These are phyloP conservation scores for Gallinago stenura DNA, from an alignment of 2,797 vertebrate genomes.

Conservation along the genomic window DNA sequence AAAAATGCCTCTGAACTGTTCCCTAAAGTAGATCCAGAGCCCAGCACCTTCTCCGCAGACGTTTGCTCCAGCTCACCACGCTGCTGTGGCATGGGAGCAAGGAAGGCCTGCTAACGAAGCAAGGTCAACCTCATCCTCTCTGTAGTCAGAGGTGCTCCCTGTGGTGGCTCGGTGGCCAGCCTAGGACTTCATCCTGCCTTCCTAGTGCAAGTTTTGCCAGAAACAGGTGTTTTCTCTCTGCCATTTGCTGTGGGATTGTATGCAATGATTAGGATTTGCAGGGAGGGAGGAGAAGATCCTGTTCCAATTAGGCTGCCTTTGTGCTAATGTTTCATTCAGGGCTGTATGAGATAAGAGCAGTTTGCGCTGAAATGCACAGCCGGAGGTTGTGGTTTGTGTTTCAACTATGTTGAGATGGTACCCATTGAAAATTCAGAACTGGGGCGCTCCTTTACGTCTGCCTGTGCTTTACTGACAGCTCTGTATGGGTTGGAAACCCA, in stretches of 20 bases:
- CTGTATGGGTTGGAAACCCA: slow-evolving; percentile 51
- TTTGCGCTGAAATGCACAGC: slow-evolving; percentile 42
- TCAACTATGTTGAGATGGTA: slow-evolving; percentile 16
- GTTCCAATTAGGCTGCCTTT: slow-evolving; percentile 49
- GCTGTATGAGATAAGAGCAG: slow-evolving; percentile 24
- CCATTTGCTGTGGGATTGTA: slow-evolving; percentile 30
- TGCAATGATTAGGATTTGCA: slow-evolving; percentile 55
- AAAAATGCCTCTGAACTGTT: not conserved
- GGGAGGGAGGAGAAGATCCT: slow-evolving; percentile 45
- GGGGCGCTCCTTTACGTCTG: slow-evolving; percentile 42
- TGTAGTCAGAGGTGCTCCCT: not conserved
- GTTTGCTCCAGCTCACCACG: not conserved
- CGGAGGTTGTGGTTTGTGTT: slow-evolving; percentile 33
- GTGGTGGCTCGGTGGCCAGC: not conserved
- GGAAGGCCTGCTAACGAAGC: not conserved
- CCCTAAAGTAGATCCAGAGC: not conserved
- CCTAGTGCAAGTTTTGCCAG: not conserved
- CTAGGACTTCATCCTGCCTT: not conserved
- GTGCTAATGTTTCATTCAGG: slow-evolving; percentile 42
- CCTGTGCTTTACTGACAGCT: slow-evolving; percentile 60
- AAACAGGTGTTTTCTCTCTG: slow-evolving; percentile 3
- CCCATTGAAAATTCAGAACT: slow-evolving; percentile 45
- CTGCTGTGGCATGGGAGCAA: not conserved
- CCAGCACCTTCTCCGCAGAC: not conserved
- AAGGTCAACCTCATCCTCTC: not conserved